phyloP scores from a whole-genome alignment of 37 sponge, comb jelly and placozoan species.

The Spongilla lacustris region DNA sequence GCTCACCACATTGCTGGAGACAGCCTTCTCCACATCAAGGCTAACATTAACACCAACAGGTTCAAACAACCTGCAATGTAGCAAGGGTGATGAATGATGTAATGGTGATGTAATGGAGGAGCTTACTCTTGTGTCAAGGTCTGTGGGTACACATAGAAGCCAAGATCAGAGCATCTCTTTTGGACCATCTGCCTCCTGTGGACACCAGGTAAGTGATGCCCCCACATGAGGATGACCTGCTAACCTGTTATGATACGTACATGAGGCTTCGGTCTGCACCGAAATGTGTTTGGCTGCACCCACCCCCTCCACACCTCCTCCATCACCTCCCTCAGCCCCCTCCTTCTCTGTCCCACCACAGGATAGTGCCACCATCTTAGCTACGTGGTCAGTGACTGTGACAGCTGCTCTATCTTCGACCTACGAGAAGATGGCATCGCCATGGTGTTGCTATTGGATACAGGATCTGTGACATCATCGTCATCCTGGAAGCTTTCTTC shows the following conservation, averaged over 20 bases:
- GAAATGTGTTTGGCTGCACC: not conserved
- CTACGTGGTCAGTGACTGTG: slow-evolving; percentile 26
- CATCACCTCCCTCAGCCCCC: not conserved
- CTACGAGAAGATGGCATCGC: not conserved
- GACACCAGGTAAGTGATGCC: not conserved
- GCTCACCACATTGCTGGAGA: slow-evolving; percentile 16
- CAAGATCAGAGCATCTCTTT: not conserved
- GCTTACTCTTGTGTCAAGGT: not conserved
- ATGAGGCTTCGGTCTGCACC: not conserved
- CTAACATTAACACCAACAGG: not conserved
- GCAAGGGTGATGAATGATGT: not conserved
- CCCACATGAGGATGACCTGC: not conserved
- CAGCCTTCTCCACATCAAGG: not conserved
- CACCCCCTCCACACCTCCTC: not conserved
- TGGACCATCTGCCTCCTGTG: not conserved
- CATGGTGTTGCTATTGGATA: not conserved
- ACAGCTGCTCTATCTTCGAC: not conserved
- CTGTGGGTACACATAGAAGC: slow-evolving; percentile 1
- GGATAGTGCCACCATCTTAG: not conserved
- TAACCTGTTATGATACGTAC: not conserved
- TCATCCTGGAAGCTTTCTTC: not conserved
- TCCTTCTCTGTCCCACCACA: not conserved
- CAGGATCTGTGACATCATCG: not conserved
- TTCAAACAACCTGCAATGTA: slow-evolving; percentile 5
- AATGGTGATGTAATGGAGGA: not conserved